Conservation (phyloP, 2,113 vertebrate species). For the Peromyscus maniculatus region DNA sequence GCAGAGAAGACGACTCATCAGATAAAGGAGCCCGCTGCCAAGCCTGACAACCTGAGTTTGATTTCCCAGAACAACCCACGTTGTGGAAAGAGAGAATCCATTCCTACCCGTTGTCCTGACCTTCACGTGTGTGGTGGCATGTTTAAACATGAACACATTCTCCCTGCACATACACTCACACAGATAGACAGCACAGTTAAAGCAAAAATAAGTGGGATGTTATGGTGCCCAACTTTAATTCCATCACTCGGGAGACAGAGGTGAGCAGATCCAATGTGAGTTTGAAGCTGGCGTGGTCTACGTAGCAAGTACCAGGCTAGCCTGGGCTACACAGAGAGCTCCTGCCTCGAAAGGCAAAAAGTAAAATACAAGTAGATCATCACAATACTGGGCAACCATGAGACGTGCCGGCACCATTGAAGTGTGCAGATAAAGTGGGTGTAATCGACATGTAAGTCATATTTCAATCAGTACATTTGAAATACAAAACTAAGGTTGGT, state of each 20-base stretch:
- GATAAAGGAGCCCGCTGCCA: neutral
- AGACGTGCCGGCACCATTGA: no score
- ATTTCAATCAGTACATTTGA: neutral
- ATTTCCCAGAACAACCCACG: neutral
- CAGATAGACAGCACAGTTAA: neutral
- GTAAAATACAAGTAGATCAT: neutral
- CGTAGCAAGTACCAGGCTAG: neutral
- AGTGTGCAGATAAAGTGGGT: neutral
- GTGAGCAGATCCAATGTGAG: neutral
- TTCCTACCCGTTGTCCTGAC: neutral
- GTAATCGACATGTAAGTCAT: neutral
- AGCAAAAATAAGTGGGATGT: neutral
- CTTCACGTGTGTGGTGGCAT: neutral
- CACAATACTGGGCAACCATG: no score
- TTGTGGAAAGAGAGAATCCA: neutral
- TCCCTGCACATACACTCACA: neutral
- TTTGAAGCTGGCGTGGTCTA: neutral
- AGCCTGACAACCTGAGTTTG: neutral
- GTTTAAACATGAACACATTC: neutral
- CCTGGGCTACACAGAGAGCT: neutral
- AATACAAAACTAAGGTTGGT: neutral
- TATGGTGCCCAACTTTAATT: neutral
- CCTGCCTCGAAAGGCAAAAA: neutral
- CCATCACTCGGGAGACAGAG: neutral
- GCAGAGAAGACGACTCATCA: neutral